Evolutionary conservation across 2,888 invertebrate species (phyloP).

Genomic region (Deilephila elpenor): DNA sequence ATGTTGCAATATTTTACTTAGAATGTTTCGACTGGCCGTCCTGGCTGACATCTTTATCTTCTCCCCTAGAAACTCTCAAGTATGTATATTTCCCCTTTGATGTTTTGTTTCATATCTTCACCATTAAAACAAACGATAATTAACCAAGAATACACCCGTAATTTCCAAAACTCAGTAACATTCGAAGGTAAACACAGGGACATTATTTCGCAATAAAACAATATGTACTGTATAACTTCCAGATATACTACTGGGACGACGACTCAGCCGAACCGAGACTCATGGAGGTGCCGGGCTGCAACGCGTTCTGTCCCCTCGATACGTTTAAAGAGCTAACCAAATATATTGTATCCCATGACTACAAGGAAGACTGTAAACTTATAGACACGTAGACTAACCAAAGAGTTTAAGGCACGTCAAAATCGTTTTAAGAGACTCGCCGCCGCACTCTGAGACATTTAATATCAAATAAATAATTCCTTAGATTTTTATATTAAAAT

Average conservation of each 20-base stretch:
- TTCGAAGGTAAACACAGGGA: background rate
- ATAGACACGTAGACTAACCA: conserved; percentile 54
- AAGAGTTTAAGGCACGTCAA: background rate
- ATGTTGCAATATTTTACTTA: too few relatives aligned
- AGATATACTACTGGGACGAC: conserved; percentile 84
- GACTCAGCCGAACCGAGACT: conserved; percentile 77
- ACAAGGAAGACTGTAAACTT: conserved; percentile 74
- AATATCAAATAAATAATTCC: too few relatives aligned
- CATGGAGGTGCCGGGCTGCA: conserved; percentile 83
- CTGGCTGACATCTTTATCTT: too few relatives aligned
- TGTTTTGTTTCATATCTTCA: too few relatives aligned
- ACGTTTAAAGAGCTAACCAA: conserved; percentile 77
- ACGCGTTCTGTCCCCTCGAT: conserved; percentile 79
- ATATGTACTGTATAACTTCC: conserved; percentile 34
- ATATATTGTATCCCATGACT: conserved; percentile 73
- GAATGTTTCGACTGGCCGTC: too few relatives aligned
- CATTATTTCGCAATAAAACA: background rate
- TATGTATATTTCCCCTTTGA: too few relatives aligned
- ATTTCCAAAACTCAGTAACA: background rate
- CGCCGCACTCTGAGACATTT: too few relatives aligned
- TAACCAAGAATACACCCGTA: background rate
- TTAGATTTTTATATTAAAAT: too few relatives aligned
- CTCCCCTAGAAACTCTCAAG: too few relatives aligned
- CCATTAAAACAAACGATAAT: too few relatives aligned
- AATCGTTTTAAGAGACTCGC: background rate